A percentile compares a stretch with the other conserved stretches of the same genome.
Conservation (phyloP, 1,140 invertebrate species). For the Ptiloglossa arizonensis region DNA sequence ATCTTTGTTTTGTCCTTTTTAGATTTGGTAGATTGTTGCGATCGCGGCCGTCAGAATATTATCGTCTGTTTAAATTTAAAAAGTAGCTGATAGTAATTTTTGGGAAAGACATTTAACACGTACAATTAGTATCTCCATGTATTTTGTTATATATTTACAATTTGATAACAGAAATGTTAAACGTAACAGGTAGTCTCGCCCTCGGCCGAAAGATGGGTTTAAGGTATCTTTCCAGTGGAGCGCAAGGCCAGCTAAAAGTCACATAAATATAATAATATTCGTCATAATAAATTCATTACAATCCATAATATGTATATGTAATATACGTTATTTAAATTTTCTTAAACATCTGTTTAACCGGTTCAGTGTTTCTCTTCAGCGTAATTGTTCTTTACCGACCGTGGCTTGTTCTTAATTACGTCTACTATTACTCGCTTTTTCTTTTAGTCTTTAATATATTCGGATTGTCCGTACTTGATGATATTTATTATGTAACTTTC, state of each 20-base stretch:
- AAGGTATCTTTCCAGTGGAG: conserved; percentile 59
- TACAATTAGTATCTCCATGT: conserved; percentile 69
- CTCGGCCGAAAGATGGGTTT: conserved; percentile 59
- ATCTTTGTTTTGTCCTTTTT: too few relatives aligned
- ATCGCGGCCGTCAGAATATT: too few relatives aligned
- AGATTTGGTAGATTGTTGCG: too few relatives aligned
- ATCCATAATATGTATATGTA: conserved; percentile 67
- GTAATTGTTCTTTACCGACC: conserved; percentile 11
- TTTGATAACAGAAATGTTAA: conserved; percentile 75
- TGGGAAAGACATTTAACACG: conserved; percentile 25
- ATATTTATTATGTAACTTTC: conserved; percentile 64
- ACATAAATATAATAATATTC: conserved; percentile 70
- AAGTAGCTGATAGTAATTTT: background rate
- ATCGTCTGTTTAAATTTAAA: too few relatives aligned
- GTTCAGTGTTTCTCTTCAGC: conserved; percentile 36
- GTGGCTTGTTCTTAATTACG: conserved; percentile 39
- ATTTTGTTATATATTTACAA: conserved; percentile 77
- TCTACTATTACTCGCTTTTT: conserved; percentile 56
- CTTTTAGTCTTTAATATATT: conserved; percentile 65
- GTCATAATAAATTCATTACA: conserved; percentile 70
- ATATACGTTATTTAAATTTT: conserved; percentile 66
- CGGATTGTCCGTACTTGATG: conserved; percentile 75
- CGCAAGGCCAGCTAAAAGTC: conserved; percentile 67
- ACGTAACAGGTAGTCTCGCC: conserved; percentile 70
- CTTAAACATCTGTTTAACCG: conserved; percentile 59